Base-by-base conservation (phyloP, 2,113 vertebrate genomes). In the Ptilorrhoa leucosticta region DNA sequence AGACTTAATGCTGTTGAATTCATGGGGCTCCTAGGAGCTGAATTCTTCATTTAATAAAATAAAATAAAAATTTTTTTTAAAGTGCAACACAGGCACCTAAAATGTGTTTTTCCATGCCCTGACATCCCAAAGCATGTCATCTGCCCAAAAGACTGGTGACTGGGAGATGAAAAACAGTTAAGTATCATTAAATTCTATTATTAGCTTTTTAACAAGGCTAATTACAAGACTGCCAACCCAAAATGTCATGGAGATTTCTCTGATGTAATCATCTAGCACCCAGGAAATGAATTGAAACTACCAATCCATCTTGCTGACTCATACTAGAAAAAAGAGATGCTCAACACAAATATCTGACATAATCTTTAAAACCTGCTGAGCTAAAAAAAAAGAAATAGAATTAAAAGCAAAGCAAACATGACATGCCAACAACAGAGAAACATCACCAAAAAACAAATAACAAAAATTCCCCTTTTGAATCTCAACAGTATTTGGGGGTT, bases 211-310 rank as follows among this genome's bases (percentile, higher is more conserved):
- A 83, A 57, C 42, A 57, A 79, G 42, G 60, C 51, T 88, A 78
- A 94, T 92, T 87, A 68, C 42, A 80, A 69, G 57, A 75, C 45
- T 83, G 87, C 63, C 91, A 93, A 84, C 26, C 48, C 39, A 61
- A 80, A 91, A 78, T 83, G 85, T 64, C 79, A 71, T 11, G 33
- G 75, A 81, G 88, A 92, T 93, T 85, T 90, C 79, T 94, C 80
- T 83, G 77, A 95, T 1, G 13, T 78, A 83, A 93, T 70, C 69
- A 87, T 27, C 54, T 21, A 87, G 60, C 83, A 86, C 40, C 61
- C 71, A 71, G 79, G 72, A 95, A 94, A 81, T 56, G 4, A 92
- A 83, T 11, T 39, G 72, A 89, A 96, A 83, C 89, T 51, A 92
- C 69, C 76, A 78, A 92, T 78, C 64, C 44, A 54, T 89, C 85